These are phyloP conservation scores for Euthynnus affinis DNA, from an alignment of 2,797 vertebrate species.

Conservation along the genomic window DNA sequence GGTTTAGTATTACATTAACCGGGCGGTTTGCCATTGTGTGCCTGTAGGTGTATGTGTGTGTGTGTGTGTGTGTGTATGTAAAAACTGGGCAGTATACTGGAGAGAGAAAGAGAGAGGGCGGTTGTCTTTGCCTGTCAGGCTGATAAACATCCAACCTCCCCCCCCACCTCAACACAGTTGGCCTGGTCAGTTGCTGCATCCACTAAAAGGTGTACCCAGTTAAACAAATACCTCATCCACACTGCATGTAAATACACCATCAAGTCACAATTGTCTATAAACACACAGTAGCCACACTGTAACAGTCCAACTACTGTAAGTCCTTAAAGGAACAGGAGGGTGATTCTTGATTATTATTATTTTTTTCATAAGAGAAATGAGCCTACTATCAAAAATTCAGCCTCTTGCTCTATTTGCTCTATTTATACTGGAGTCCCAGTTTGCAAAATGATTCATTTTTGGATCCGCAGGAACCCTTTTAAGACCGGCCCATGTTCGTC, in stretches of 20 bases:
- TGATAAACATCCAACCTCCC: slow-evolving; percentile 46
- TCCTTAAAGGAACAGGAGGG: slow-evolving; percentile 33
- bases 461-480: background rate
- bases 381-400: background rate
- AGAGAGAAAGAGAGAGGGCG: slow-evolving; percentile 29
- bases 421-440: slow-evolving; percentile 22
- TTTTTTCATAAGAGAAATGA: slow-evolving; percentile 14
- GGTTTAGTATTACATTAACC: slow-evolving; percentile 72
- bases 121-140: slow-evolving; percentile 50
- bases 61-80: slow-evolving; percentile 30
- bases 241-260: slow-evolving; percentile 34
- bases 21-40: slow-evolving; percentile 66
- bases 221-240: slow-evolving; percentile 30
- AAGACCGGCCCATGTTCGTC: background rate
- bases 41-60: slow-evolving; percentile 32
- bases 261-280: slow-evolving; percentile 28
- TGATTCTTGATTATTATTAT: slow-evolving; percentile 1
- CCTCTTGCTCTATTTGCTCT: slow-evolving; percentile 19
- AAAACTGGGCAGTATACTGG: slow-evolving; percentile 39
- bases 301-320: background rate
- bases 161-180: slow-evolving; percentile 13
- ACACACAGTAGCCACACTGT: slow-evolving; percentile 6
- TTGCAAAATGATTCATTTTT: slow-evolving; percentile 2
- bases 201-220: slow-evolving; percentile 19
- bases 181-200: slow-evolving; percentile 42